These are phyloP conservation scores for Phlogophora meticulosa DNA, from an alignment of 2,888 invertebrate genomes.

Conservation along the genomic window DNA sequence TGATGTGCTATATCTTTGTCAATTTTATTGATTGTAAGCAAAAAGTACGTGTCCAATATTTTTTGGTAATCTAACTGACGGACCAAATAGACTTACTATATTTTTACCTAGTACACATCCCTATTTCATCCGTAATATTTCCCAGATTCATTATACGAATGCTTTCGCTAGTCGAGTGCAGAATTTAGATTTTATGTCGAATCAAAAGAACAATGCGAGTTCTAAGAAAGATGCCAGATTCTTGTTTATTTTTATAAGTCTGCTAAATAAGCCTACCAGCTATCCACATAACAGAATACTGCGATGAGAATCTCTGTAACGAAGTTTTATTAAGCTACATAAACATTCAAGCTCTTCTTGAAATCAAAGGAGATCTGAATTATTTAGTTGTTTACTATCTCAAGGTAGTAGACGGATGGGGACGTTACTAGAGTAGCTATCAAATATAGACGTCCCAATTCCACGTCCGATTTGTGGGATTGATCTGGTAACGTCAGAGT, in stretches of 20 bases:
- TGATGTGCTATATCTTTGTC: too few relatives aligned
- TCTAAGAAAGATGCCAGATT: slow-evolving; percentile 47
- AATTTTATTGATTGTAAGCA: too few relatives aligned
- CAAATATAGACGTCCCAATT: slow-evolving; percentile 50
- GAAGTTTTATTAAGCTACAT: slow-evolving; percentile 37
- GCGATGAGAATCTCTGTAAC: slow-evolving; percentile 24
- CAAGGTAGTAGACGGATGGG: slow-evolving; percentile 18
- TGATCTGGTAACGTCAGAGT: slow-evolving; percentile 26
- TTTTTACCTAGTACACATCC: too few relatives aligned
- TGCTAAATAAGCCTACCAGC: slow-evolving; percentile 41
- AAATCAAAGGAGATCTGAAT: slow-evolving; percentile 35
- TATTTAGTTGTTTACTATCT: slow-evolving; percentile 50
- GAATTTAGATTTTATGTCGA: slow-evolving; percentile 43
- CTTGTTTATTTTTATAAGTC: slow-evolving; percentile 51
- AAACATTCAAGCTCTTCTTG: slow-evolving; percentile 17
- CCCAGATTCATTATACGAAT: slow-evolving; percentile 17
- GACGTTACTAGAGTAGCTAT: slow-evolving; percentile 22
- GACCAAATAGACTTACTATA: too few relatives aligned
- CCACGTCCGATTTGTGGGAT: slow-evolving; percentile 30
- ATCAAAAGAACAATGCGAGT: slow-evolving; percentile 42
- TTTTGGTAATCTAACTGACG: too few relatives aligned
- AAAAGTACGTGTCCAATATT: too few relatives aligned
- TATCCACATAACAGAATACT: slow-evolving; percentile 38
- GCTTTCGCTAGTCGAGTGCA: slow-evolving; percentile 21
- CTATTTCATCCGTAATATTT: slow-evolving; percentile 23